Evolutionary conservation across 2,797 vertebrate genomes (phyloP), one percentile per base, ranked within the genome.

Genomic region (Kryptolebias ocellatus): DNA sequence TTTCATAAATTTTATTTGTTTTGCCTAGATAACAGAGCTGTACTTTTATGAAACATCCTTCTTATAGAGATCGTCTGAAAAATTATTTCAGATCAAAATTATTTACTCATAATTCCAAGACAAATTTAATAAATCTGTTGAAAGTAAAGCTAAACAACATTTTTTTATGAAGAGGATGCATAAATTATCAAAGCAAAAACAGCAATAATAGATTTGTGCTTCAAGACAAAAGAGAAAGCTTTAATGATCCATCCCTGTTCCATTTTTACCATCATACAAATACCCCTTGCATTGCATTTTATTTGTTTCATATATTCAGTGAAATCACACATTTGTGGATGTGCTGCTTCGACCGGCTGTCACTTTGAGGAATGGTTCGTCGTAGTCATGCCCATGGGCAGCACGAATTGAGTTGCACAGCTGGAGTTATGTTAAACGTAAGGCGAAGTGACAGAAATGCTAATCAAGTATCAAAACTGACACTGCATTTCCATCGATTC

Each of bases 341-440:
- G 78, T 64, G 84, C 74, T 64, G 64, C 86, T 61, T 42, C 55
- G 66, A 65, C 78, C 64, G 77, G 62, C 81, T 90, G 90, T 91
- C 89, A 89, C 66, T 70, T 85, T 90, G 89, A 90, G 88, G 54
- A 85, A 87, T 81, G 80, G 78, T 77, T 83, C 63, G 65, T 90
- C 90, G 83, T 76, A 84, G 87, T 81, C 83, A 81, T 78, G 86
- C 88, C 87, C 78, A 79, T 73, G 86, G 89, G 87, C 83, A 66
- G 84, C 60, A 78, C 7, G 85, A 83, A 92, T 85, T 80, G 90
- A 90, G 88, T 73, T 59, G 78, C 90, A 61, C 91, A 90, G 92
- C 92, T 90, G 92, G 89, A 93, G 91, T 90, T 90, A 90, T 92
- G 93, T 90, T 90, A 88, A 89, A 84, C 84, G 78, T 93, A 92